Evolutionary conservation across 1,140 invertebrate species (phyloP).

Genomic region (Drosophila neocordata): DNA sequence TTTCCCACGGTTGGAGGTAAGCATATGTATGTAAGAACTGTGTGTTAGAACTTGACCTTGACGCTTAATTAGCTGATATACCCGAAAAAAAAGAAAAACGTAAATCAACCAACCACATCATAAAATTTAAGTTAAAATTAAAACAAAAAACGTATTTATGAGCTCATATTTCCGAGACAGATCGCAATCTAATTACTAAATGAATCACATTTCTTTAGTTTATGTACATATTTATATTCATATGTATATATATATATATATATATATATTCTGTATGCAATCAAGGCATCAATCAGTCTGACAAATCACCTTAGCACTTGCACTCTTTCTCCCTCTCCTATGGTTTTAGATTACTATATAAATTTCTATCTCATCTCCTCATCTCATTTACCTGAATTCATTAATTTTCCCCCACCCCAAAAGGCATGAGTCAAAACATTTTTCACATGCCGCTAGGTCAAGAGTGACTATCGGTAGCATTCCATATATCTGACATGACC

Average conservation of each 20-base stretch:
- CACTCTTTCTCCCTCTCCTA: conserved; percentile 16
- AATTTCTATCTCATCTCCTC: conserved; percentile 26
- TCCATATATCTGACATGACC: conserved; percentile 23
- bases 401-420: background rate
- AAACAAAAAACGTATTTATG: conserved; percentile 55
- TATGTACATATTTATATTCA: background rate
- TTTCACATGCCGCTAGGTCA: conserved; percentile 69
- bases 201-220: conserved; percentile 51
- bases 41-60: conserved; percentile 47
- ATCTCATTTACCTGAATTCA: conserved; percentile 15
- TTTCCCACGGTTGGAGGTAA: conserved; percentile 61
- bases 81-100: conserved; percentile 32
- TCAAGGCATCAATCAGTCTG: conserved; percentile 65
- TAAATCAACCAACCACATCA: conserved; percentile 54
- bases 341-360: background rate
- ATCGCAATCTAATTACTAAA: conserved; percentile 67
- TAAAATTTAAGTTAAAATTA: conserved; percentile 17
- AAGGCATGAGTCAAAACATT: conserved; percentile 52
- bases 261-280: conserved; percentile 42
- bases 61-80: conserved; percentile 34
- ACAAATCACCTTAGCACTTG: conserved; percentile 43
- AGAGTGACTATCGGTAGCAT: conserved; percentile 55
- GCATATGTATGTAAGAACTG: conserved; percentile 19
- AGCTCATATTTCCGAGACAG: conserved; percentile 68
- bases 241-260: conserved; percentile 6